Conservation (phyloP, 2,797 vertebrate genomes). For the Protonibea diacanthus region DNA sequence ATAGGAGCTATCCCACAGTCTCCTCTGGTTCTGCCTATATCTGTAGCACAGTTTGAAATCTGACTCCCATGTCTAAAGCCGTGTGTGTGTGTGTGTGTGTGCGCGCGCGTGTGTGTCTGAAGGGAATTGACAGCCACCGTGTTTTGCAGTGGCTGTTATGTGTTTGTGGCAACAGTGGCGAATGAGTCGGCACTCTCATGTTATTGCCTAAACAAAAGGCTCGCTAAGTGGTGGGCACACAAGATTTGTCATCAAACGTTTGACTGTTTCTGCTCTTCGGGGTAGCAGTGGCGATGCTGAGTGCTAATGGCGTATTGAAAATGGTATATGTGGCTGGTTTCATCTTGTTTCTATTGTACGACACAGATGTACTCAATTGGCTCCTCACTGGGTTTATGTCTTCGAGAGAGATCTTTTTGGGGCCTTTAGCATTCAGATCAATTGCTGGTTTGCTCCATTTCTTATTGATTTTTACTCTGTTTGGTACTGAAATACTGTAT, state of each 20-base stretch:
- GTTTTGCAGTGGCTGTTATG: constrained; percentile 77
- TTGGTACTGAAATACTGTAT: constrained; percentile 72
- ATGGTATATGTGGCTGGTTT: constrained; percentile 52
- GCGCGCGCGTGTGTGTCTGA: constrained; percentile 54
- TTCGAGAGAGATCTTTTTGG: constrained; percentile 65
- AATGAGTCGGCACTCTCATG: constrained; percentile 62
- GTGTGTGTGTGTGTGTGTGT: constrained; percentile 49
- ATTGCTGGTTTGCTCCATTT: constrained; percentile 68
- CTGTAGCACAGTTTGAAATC: constrained; percentile 78
- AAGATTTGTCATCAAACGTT: constrained; percentile 67
- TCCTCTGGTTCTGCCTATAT: constrained; percentile 60
- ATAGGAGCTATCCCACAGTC: constrained; percentile 55
- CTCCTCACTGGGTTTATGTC: constrained; percentile 68
- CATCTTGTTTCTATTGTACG: constrained; percentile 56
- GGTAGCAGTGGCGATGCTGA: constrained; percentile 36
- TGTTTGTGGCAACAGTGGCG: constrained; percentile 79
- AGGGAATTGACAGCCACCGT: constrained; percentile 79
- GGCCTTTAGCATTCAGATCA: constrained; percentile 75
- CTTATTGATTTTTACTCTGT: constrained; percentile 74
- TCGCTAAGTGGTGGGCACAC: constrained; percentile 62
- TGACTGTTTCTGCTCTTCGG: constrained; percentile 55
- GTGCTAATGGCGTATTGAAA: constrained; percentile 67
- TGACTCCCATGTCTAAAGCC: constrained; percentile 72
- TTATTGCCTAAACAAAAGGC: constrained; percentile 80
- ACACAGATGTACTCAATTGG: constrained; percentile 62